phyloP scores from a whole-genome alignment of 2,797 vertebrate genomes.

The Anas georgica region DNA sequence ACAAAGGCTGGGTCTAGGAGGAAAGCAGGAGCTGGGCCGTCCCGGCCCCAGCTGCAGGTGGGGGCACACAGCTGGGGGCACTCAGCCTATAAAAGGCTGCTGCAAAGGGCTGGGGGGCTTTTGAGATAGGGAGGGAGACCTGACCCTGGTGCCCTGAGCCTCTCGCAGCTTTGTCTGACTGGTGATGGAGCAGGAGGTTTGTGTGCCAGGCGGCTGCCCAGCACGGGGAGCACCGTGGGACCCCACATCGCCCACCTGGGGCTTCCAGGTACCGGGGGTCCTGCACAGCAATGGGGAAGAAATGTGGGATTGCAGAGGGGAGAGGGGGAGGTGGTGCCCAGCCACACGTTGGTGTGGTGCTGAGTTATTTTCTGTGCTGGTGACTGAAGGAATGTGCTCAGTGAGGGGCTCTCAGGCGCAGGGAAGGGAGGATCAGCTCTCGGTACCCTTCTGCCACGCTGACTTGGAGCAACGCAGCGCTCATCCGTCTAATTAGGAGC shows the following conservation, averaged over 20 bases:
- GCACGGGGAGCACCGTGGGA: background rate
- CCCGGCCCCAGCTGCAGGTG: background rate
- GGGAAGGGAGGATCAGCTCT: background rate
- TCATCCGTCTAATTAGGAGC: background rate
- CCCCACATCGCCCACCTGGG: too few species aligned
- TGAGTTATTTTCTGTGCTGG: fast-evolving
- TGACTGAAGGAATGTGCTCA: background rate
- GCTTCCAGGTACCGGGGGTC: too few species aligned
- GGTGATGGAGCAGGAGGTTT: background rate
- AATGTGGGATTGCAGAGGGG: too few species aligned
- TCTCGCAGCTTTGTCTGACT: too few species aligned
- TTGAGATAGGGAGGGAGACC: too few species aligned
- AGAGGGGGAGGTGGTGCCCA: too few species aligned
- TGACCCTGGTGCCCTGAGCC: too few species aligned
- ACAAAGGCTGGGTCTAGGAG: background rate
- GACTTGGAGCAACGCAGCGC: background rate
- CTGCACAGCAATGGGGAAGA: too few species aligned
- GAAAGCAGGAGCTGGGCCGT: background rate
- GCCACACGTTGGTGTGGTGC: fast-evolving
- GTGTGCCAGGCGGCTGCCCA: background rate
- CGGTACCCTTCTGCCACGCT: background rate
- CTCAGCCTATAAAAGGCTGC: background rate
- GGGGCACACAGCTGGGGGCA: background rate
- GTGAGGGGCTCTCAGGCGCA: background rate
- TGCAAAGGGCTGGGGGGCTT: fast-evolving